Evolutionary conservation across 2,797 vertebrate species (phyloP).

Genomic region (Australoheros facetus): DNA sequence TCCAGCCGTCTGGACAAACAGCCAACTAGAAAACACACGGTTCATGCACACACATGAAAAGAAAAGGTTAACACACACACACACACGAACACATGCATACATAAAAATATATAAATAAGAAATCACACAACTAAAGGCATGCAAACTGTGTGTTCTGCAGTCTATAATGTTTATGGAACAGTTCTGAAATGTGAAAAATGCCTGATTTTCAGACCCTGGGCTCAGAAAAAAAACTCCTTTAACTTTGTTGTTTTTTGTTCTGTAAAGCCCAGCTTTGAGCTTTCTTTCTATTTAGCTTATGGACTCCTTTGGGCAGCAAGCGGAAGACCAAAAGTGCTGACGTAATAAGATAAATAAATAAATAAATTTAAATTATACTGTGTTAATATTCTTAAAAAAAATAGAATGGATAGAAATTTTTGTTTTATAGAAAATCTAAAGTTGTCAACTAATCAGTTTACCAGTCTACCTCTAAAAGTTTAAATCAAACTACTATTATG

Average conservation of each 20-base stretch:
- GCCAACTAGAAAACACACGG: background rate
- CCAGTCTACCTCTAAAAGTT: background rate
- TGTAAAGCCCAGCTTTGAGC: background rate
- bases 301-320: background rate
- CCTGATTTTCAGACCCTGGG: too few relatives aligned
- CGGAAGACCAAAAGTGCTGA: background rate
- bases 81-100: background rate
- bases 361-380: too few relatives aligned
- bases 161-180: background rate
- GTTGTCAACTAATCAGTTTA: too few relatives aligned
- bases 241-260: too few relatives aligned
- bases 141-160: background rate
- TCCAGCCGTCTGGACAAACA: constrained; percentile 57
- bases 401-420: too few relatives aligned
- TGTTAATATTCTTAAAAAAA: too few relatives aligned
- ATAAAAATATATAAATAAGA: background rate
- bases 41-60: constrained; percentile 15
- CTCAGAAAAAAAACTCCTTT: too few relatives aligned
- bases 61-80: background rate
- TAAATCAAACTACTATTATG: too few relatives aligned
- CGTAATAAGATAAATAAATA: background rate
- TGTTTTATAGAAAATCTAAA: too few relatives aligned
- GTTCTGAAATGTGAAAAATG: background rate
- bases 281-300: background rate
- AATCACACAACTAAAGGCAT: background rate